phyloP scores from a whole-genome alignment of 2,113 vertebrate species.

The Gila orcuttii region DNA sequence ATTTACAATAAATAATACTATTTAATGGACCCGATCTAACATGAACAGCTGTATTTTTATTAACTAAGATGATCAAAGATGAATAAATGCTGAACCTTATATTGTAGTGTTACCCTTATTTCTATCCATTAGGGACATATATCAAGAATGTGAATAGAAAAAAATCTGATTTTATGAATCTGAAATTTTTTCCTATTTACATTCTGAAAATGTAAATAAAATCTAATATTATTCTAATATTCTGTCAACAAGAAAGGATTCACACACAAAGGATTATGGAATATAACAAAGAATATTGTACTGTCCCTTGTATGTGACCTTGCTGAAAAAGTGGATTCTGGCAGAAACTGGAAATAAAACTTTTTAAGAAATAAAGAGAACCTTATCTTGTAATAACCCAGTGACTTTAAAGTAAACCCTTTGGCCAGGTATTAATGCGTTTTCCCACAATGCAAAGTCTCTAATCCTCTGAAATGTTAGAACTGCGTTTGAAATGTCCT shows the following conservation, averaged over 20 bases:
- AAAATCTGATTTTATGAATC: no score
- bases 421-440: conserved; percentile 35
- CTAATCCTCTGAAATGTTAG: neutral
- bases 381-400: conserved; percentile 55
- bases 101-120: neutral
- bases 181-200: no score
- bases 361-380: neutral
- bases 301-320: no score
- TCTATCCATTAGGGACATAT: neutral
- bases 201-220: no score
- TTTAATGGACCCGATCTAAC: no score
- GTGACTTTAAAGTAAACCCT: conserved; percentile 60
- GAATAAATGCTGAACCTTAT: no score
- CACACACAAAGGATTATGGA: neutral
- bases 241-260: neutral
- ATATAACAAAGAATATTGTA: no score
- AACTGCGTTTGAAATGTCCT: conserved; percentile 2
- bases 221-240: neutral
- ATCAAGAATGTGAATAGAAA: neutral
- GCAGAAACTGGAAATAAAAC: conserved; percentile 41
- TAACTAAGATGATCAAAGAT: no score
- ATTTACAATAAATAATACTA: no score
- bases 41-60: no score
- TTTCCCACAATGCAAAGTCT: conserved; percentile 48
- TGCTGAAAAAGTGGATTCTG: conserved; percentile 1